phyloP scores from a whole-genome alignment of 2,797 vertebrate species.

The Cacajao melanocephalus region DNA sequence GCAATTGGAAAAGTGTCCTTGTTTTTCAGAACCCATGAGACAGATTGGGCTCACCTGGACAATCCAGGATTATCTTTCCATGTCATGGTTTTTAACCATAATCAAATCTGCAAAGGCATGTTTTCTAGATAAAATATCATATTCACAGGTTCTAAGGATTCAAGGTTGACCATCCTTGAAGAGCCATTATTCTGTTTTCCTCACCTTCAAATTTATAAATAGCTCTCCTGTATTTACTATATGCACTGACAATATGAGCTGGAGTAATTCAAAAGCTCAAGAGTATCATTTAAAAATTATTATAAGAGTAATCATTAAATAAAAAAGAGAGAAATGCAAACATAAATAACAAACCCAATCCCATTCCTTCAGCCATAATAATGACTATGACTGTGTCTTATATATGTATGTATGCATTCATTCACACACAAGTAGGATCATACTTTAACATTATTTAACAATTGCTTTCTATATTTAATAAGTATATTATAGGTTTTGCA shows the following conservation, averaged over 20 bases:
- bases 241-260: background rate
- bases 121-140: background rate
- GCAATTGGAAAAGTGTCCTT: background rate
- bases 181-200: background rate
- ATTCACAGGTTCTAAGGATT: background rate
- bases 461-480: background rate
- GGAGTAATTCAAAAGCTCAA: background rate
- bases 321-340: background rate
- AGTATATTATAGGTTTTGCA: background rate
- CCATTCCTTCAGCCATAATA: background rate
- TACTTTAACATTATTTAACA: background rate
- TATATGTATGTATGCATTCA: background rate
- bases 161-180: too few relatives aligned
- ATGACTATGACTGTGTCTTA: background rate
- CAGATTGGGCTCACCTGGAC: background rate
- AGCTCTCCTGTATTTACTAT: background rate
- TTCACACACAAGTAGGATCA: background rate
- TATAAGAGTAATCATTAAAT: background rate
- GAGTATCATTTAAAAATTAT: background rate
- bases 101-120: background rate
- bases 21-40: background rate
- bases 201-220: background rate
- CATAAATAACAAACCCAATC: background rate
- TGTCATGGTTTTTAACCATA: background rate
- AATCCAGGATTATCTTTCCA: background rate